Base-by-base conservation (phyloP, 2,113 vertebrate genomes). In the Saccopteryx leptura region DNA sequence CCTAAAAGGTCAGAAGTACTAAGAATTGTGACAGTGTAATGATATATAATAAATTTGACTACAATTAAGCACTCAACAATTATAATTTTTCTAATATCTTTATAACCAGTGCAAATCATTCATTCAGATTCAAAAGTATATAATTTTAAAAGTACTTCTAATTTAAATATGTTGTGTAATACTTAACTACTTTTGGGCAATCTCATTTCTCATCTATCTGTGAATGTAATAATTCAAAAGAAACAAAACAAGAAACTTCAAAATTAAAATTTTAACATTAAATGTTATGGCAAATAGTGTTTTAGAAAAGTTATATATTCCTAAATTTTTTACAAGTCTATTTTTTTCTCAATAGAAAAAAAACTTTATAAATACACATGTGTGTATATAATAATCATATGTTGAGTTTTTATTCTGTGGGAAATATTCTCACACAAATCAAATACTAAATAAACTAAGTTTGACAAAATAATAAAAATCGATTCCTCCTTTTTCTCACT, bases 61-160 rank as follows among this genome's bases (percentile, higher is more conserved):
- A 71, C 4, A 91, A 63, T 54, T 8, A 86, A 80, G 21, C 26
- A 63, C 19, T 91, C 11, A 69, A 69, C 4, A 63, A 6, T 46
- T 63, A 69, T 63, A 50, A 71, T 54, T 60, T 84, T 5, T 66
- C 33, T 33, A 48, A 46, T n/a, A 78, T 58, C 31, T 58, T 56
- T 52, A 74, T 24, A 58, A 33, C 58, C 50, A 56, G 60, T 23
- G 66, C 8, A 58, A 74, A 48, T 18, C 26, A 66, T 81, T 72
- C 9, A 88, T 93, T 61, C 31, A 93, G 46, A 69, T 63, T 71
- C 19, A 84, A 54, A 46, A 85, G 84, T 26, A 72, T 6, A 91
- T 26, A 95, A 72, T 75, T 88, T 90, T 52, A 58, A 50, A 74
- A 66, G 17, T 74, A 80, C 31, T 74, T 54, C 78, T 63, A 83